phyloP scores from a whole-genome alignment of 2,797 vertebrate species.

The Platyrinchus mystaceus region DNA sequence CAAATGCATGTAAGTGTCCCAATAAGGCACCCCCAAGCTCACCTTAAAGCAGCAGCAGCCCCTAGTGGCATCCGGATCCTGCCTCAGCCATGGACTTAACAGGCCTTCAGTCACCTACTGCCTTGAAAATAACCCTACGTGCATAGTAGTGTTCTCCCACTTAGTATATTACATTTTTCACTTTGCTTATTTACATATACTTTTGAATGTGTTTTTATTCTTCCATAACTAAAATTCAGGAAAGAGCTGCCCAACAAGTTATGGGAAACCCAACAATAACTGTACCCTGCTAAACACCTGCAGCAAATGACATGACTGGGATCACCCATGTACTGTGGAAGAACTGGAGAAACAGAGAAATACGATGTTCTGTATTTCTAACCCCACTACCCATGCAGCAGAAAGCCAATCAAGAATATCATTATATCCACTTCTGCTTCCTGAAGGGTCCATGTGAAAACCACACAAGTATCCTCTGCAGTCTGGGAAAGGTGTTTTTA shows the following conservation, averaged over 20 bases:
- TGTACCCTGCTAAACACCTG: not conserved
- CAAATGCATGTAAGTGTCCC: fast-evolving
- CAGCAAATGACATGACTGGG: not conserved
- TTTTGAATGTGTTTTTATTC: not conserved
- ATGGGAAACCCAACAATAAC: not conserved
- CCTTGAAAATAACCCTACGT: not conserved
- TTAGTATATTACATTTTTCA: not conserved
- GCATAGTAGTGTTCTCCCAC: not conserved
- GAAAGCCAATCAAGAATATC: not conserved
- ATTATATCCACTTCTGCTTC: not conserved
- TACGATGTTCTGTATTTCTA: not conserved
- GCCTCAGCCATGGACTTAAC: not conserved
- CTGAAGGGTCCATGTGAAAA: fast-evolving
- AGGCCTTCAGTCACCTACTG: not conserved
- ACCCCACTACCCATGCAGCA: not conserved
- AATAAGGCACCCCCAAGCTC: fast-evolving
- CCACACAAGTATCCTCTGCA: not conserved
- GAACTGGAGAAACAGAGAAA: not conserved
- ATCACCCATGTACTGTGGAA: not conserved
- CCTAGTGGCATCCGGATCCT: not conserved
- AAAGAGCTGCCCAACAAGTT: not conserved
- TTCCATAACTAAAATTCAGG: not conserved
- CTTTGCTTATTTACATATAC: not conserved
- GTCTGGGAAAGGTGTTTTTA: no score
- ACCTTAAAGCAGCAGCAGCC: slow-evolving; percentile 1